phyloP scores from a whole-genome alignment of 2,888 invertebrate species.

The Heliconius erato region DNA sequence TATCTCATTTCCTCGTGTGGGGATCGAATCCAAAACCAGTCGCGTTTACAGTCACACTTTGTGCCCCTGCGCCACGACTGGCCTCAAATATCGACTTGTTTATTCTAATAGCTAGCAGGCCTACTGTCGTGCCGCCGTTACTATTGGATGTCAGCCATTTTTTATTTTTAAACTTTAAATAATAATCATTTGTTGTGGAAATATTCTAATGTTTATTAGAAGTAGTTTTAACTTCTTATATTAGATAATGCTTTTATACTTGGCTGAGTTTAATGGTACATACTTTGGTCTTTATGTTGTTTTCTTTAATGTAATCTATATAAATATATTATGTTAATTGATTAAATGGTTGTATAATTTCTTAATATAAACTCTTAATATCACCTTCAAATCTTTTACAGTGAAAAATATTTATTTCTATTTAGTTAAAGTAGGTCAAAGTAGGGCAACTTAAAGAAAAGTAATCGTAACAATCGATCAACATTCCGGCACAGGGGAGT shows the following conservation, averaged over 20 bases:
- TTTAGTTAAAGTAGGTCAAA: no score
- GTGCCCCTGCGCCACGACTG: no score
- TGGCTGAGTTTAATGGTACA: not conserved
- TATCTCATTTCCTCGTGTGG: no score
- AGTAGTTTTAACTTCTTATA: slow-evolving; percentile 16
- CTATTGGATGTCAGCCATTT: slow-evolving; percentile 46
- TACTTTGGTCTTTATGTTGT: not conserved
- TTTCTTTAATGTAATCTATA: not conserved
- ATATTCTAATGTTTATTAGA: slow-evolving; percentile 36
- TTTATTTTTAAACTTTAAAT: slow-evolving; percentile 46
- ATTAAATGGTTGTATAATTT: not conserved
- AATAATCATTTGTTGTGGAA: slow-evolving; percentile 37
- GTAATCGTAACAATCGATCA: not conserved
- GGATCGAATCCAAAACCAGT: no score
- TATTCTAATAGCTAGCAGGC: slow-evolving; percentile 43
- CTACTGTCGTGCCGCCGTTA: slow-evolving; percentile 43
- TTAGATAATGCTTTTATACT: slow-evolving; percentile 1
- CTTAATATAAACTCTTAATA: not conserved
- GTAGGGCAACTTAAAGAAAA: not conserved
- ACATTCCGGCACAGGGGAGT: not conserved
- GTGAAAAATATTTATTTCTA: no score
- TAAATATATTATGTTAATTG: not conserved
- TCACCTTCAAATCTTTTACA: no score
- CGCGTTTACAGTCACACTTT: no score
- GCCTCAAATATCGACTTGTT: slow-evolving; percentile 48